Conservation (phyloP, 1,140 invertebrate genomes). For the Drosophila sturtevanti region DNA sequence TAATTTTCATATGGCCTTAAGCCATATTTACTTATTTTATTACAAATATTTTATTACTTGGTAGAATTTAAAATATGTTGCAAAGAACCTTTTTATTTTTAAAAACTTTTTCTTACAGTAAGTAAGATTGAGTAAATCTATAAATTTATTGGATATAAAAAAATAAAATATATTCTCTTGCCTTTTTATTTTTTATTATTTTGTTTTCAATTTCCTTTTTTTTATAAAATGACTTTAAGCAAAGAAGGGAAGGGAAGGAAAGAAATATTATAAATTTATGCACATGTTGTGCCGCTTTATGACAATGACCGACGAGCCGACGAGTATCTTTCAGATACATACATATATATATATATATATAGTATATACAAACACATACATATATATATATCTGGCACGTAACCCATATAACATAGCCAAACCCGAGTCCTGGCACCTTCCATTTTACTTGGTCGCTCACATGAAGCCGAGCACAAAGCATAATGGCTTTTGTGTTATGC, state of each 20-base stretch:
- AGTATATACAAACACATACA: neutral
- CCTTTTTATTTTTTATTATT: neutral
- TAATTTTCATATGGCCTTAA: too few species aligned
- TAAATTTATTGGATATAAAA: neutral
- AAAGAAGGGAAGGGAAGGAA: neutral
- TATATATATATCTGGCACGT: slow-evolving; percentile 1
- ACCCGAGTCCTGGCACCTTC: neutral
- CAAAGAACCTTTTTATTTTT: too few species aligned
- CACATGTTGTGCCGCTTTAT: slow-evolving; percentile 6
- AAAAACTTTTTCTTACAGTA: too few species aligned
- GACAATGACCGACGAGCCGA: slow-evolving; percentile 5
- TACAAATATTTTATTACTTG: too few species aligned
- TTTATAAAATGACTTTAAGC: neutral
- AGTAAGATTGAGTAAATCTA: too few species aligned
- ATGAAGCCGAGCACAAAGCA: slow-evolving; percentile 23
- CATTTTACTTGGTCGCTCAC: neutral
- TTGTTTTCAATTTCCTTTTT: neutral
- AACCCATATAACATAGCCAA: slow-evolving; percentile 6
- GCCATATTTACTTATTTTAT: too few species aligned
- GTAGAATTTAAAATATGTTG: too few species aligned
- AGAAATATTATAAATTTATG: neutral
- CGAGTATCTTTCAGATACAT: neutral
- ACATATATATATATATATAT: neutral
- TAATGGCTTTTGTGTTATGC: slow-evolving; percentile 78
- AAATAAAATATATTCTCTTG: neutral